Percentiles rank a stretch among this genome's conserved stretches.
phyloP scores from a whole-genome alignment of 92 coral and sea anemone species.

The Metridium senile region DNA sequence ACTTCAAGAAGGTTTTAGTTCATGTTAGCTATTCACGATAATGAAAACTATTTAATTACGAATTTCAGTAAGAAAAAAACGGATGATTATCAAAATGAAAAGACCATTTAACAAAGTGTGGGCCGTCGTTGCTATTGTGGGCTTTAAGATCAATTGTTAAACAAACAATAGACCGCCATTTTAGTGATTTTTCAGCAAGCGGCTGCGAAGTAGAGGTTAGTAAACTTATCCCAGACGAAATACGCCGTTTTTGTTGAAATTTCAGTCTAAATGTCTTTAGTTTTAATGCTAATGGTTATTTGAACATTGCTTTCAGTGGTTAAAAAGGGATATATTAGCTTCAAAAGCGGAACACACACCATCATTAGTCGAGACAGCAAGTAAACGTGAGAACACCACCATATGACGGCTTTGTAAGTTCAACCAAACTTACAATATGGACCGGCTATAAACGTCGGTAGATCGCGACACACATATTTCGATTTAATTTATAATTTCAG shows the following conservation, averaged over 20 bases:
- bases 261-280: slow-evolving; percentile 12
- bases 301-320: slow-evolving; percentile 10
- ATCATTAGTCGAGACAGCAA: not conserved
- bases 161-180: slow-evolving; percentile 18
- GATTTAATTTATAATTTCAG: slow-evolving; percentile 16
- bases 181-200: slow-evolving; percentile 13
- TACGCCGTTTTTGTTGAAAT: not conserved
- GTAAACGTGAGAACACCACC: slow-evolving; percentile 21
- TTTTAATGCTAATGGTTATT: not conserved
- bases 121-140: slow-evolving; percentile 2
- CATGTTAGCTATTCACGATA: too few species aligned
- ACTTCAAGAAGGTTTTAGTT: too few species aligned
- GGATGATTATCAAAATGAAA: not conserved
- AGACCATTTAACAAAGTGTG: slow-evolving; percentile 22
- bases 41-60: too few species aligned
- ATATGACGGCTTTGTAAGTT: slow-evolving; percentile 18
- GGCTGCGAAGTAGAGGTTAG: not conserved
- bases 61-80: too few species aligned
- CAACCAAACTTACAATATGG: slow-evolving; percentile 1
- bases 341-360: slow-evolving; percentile 17
- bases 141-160: slow-evolving; percentile 19
- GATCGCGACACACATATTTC: not conserved
- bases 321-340: slow-evolving; percentile 18
- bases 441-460: slow-evolving; percentile 11
- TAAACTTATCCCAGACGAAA: not conserved